phyloP scores from a whole-genome alignment of 2,888 invertebrate species.

The Eristalis arbustorum region DNA sequence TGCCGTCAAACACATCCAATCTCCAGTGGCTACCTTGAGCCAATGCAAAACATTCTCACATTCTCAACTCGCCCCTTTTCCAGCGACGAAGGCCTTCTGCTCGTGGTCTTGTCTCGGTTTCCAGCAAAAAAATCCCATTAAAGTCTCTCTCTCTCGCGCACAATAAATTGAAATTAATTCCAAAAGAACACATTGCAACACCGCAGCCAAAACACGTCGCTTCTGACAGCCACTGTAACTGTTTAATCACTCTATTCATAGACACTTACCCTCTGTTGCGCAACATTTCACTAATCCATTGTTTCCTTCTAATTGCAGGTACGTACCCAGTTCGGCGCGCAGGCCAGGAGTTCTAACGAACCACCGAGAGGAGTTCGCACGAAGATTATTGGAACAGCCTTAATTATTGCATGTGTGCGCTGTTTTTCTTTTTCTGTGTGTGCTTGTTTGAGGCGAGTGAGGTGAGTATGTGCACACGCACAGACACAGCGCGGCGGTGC shows the following conservation, averaged over 20 bases:
- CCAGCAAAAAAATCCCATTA: neutral
- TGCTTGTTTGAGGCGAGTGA: conserved; percentile 46
- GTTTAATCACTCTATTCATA: conserved; percentile 55
- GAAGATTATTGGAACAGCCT: conserved; percentile 59
- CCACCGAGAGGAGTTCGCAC: conserved; percentile 43
- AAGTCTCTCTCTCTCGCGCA: too few relatives aligned
- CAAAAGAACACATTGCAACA: conserved; percentile 33
- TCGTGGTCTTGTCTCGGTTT: neutral
- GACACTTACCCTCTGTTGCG: conserved; percentile 56
- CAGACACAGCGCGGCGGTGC: neutral
- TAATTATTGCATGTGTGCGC: conserved; percentile 62
- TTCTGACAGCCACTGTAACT: conserved; percentile 11
- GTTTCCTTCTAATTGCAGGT: conserved; percentile 68
- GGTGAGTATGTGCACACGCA: conserved; percentile 42
- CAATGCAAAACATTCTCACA: neutral
- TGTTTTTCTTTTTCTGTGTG: neutral
- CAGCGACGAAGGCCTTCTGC: neutral
- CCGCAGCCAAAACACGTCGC: neutral
- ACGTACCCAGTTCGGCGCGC: conserved; percentile 28
- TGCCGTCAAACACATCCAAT: neutral
- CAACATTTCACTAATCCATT: conserved; percentile 68
- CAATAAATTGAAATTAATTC: conserved; percentile 42
- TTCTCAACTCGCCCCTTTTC: neutral
- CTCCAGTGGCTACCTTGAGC: neutral
- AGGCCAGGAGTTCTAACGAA: conserved; percentile 47